Base-by-base conservation (phyloP, 1,140 invertebrate genomes). In the Bombus huntii region DNA sequence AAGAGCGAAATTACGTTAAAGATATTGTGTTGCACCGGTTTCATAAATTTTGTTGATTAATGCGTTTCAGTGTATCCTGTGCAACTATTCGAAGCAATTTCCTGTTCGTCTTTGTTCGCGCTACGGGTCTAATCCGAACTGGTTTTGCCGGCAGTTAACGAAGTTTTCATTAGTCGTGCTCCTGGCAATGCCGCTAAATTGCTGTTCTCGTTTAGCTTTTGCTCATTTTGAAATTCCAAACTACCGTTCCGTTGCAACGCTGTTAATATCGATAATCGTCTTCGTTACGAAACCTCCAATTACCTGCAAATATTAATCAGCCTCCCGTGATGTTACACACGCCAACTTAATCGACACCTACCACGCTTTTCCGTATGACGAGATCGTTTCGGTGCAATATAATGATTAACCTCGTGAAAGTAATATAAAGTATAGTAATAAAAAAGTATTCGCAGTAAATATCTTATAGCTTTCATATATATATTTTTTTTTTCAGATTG, bases 121-220 rank as follows among this genome's bases (percentile, higher is more conserved):
- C 31, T 47, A 42, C 73, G 28, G 74, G 66, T 83, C 81, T 84
- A 78, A 84, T 84, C 82, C 82, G 74, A 79, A 79, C 82, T 84
- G 59, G 82, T 84, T 84, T 78, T 78, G 65, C 65, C 79, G 37
- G 34, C 75, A 84, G 82, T 79, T 84, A 78, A 70, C 65, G 66
- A 84, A 78, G 75, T 84, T 84, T 84, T 84, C 82, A 79, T 84
- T 84, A 84, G 65, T 39, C 47, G 37, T 39, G 82, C 82, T 79
- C 44, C 82, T 57, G 75, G 75, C 39, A 78, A 84, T 65, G 66
- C 47, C 71, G 42, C 62, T 42, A 78, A 83, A 84, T 84, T 84
- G 82, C 82, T 78, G 75, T 84, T 84, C 82, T 71, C 82, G 75
- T 84, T 78, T 77, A 84, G 74, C 82, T 79, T 84, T 78, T 84